These are phyloP conservation scores for Zaprionus bogoriensis DNA, from an alignment of 2,888 invertebrate species.

Conservation along the genomic window DNA sequence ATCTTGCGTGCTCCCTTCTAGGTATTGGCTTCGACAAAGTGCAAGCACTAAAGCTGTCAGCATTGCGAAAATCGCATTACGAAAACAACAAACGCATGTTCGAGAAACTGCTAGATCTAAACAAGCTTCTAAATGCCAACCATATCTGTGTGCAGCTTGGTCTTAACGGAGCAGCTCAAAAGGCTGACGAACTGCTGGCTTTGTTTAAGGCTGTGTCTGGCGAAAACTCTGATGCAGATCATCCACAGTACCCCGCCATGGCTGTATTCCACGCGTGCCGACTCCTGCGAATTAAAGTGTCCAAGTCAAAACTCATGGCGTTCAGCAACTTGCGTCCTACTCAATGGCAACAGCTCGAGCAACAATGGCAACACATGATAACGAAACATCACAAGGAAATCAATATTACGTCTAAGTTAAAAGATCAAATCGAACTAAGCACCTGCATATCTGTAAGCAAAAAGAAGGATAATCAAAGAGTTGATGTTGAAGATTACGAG, in stretches of 20 bases:
- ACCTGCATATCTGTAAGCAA: conserved; percentile 23
- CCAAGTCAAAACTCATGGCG: conserved; percentile 85
- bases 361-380: conserved; percentile 84
- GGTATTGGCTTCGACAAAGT: conserved; percentile 85
- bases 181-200: conserved; percentile 85
- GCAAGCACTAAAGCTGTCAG: conserved; percentile 85
- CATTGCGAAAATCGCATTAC: conserved; percentile 85
- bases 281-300: conserved; percentile 85
- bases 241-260: conserved; percentile 87
- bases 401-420: conserved; percentile 11
- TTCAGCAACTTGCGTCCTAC: conserved; percentile 85
- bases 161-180: conserved; percentile 82
- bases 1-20: conserved; percentile 84
- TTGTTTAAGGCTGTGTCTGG: conserved; percentile 83
- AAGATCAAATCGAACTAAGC: conserved; percentile 46
- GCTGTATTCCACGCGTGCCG: conserved; percentile 87
- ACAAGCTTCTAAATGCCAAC: conserved; percentile 84
- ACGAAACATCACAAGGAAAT: conserved; percentile 61
- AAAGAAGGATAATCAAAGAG: conserved; percentile 24
- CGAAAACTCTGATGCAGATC: conserved; percentile 84
- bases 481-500: conserved; percentile 85
- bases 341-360: conserved; percentile 86
- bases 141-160: conserved; percentile 85
- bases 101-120: conserved; percentile 86
- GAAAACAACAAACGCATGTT: conserved; percentile 85